phyloP scores from a whole-genome alignment of 2,888 invertebrate species.

The Parochlus steinenii region DNA sequence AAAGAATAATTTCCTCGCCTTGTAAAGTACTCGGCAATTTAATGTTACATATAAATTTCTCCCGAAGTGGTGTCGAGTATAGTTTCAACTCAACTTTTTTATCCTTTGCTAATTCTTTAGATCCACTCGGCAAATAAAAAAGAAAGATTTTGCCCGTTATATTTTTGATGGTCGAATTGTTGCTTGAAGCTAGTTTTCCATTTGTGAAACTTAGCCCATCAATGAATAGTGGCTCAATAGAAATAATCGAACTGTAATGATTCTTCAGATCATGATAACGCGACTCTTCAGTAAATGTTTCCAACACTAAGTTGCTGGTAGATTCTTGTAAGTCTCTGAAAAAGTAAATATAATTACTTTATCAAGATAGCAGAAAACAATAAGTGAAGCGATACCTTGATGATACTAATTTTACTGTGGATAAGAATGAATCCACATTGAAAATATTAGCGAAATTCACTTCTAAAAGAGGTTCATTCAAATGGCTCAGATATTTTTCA shows the following conservation, averaged over 20 bases:
- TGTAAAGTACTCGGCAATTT: conserved; percentile 2
- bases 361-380: too few species aligned
- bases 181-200: neutral
- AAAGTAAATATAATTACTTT: too few species aligned
- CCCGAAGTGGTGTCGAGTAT: conserved; percentile 5
- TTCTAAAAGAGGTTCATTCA: conserved; percentile 13
- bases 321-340: conserved; percentile 7
- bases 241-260: neutral
- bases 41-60: conserved; percentile 10
- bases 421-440: conserved; percentile 26
- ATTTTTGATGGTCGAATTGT: neutral
- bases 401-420: conserved; percentile 21
- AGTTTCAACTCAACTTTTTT: neutral
- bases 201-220: conserved; percentile 6
- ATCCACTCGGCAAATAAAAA: neutral
- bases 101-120: too few species aligned
- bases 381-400: too few species aligned
- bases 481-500: conserved; percentile 19
- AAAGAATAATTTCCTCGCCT: conserved; percentile 4
- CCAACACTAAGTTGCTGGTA: conserved; percentile 7
- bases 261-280: neutral
- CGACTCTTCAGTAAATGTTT: conserved; percentile 3
- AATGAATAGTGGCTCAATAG: conserved; percentile 4
- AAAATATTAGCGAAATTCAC: conserved; percentile 24
- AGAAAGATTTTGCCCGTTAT: conserved; percentile 1